Percentiles rank a stretch among this genome's conserved stretches.
These are phyloP conservation scores for Cheilinus undulatus DNA, from an alignment of 2,113 vertebrate species.

Conservation along the genomic window DNA sequence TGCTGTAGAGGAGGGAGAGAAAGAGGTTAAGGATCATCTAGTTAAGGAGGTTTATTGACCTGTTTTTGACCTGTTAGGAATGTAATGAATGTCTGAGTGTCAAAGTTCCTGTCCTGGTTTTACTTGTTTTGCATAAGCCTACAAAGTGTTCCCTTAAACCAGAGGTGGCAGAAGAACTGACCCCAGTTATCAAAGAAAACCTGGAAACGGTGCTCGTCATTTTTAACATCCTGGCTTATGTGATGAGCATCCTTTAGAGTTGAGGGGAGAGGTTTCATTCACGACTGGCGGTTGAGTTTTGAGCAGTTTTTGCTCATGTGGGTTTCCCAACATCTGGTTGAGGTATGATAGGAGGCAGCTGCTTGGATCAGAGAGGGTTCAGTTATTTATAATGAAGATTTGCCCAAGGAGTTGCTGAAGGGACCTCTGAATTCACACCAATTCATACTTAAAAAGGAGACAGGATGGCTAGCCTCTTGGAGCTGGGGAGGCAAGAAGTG, in stretches of 20 bases:
- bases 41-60: constrained; percentile 4
- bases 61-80: neutral
- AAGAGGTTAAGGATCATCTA: neutral
- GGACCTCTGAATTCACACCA: constrained; percentile 26
- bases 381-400: constrained; percentile 58
- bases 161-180: constrained; percentile 17
- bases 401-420: constrained; percentile 45
- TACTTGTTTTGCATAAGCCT: constrained; percentile 27
- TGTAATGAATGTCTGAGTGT: neutral
- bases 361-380: constrained; percentile 47
- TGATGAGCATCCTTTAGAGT: constrained; percentile 17
- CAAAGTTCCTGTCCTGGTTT: neutral
- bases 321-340: constrained; percentile 33
- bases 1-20: neutral
- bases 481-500: constrained; percentile 22
- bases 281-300: constrained; percentile 24
- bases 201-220: constrained; percentile 29
- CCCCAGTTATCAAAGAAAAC: constrained; percentile 24
- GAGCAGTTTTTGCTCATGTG: constrained; percentile 22
- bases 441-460: constrained; percentile 25
- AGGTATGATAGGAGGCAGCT: constrained; percentile 44
- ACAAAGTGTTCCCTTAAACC: constrained; percentile 9
- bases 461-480: constrained; percentile 3
- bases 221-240: neutral
- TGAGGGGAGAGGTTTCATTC: constrained; percentile 15